Conservation (phyloP, 2,113 vertebrate species). For the Tachysurus vachellii region DNA sequence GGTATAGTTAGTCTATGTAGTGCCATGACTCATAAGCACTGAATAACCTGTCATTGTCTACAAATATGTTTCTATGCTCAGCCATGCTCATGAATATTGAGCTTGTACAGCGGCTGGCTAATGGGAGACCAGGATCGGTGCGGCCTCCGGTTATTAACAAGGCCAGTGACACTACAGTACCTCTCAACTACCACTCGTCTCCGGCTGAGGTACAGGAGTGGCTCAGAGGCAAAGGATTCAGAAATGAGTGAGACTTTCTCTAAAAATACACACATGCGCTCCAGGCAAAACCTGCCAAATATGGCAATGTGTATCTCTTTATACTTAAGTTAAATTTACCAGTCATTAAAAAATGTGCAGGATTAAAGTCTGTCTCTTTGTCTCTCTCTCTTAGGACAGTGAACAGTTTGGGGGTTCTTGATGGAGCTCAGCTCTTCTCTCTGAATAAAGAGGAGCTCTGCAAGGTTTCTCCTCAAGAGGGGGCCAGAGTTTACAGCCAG, state of each 20-base stretch:
- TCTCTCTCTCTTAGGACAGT: slow-evolving; percentile 63
- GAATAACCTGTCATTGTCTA: not conserved
- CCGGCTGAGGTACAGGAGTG: slow-evolving; percentile 74
- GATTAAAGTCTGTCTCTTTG: not conserved
- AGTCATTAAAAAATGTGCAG: not conserved
- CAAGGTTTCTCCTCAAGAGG: slow-evolving; percentile 67
- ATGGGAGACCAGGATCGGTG: slow-evolving; percentile 48
- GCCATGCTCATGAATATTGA: slow-evolving; percentile 76
- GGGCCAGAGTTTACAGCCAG: slow-evolving; percentile 77
- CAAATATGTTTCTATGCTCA: slow-evolving; percentile 46
- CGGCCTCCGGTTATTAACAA: slow-evolving; percentile 55
- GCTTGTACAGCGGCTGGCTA: slow-evolving; percentile 66
- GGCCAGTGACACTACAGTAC: slow-evolving; percentile 56
- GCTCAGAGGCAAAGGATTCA: slow-evolving; percentile 81
- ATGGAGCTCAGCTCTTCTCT: slow-evolving; percentile 74
- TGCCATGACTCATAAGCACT: not conserved
- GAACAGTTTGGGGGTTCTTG: slow-evolving; percentile 65
- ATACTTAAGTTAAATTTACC: not conserved
- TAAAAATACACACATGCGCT: not conserved
- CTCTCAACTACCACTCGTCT: slow-evolving; percentile 68
- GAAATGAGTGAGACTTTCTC: slow-evolving; percentile 64
- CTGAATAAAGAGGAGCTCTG: slow-evolving; percentile 71
- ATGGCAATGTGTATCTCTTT: not conserved
- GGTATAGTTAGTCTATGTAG: not conserved
- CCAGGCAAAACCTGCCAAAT: not conserved